Base-by-base conservation (phyloP, 1,140 invertebrate genomes). In the Drosophila carrolli region DNA sequence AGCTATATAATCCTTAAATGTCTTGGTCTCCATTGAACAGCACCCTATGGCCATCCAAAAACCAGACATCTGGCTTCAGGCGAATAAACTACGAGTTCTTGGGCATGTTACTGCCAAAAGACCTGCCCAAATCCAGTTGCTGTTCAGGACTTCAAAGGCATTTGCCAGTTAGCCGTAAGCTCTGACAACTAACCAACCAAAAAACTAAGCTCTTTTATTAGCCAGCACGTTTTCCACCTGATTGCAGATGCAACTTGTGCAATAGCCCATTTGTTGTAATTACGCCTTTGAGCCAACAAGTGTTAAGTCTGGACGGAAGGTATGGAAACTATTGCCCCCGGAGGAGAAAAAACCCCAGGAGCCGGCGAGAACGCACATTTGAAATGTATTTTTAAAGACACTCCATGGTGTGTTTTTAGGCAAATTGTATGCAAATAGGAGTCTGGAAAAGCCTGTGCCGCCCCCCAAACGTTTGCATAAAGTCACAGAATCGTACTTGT, bases 341-440 rank as follows among this genome's bases (percentile, higher is more conserved):
- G 35, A 43, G 48, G 38, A 14, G 16, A 37, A 16, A 61, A 66
- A 63, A 58, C 71, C 77, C 55, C 41, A 41, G 40, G 6, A 43
- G 38, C 19, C 16, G 50, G 37, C n/a, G 41, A 55, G 51, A 66
- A 66, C 60, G 50, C 84, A 80, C 66, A 70, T 63, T 71, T 62
- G 51, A 83, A 90, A 89, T 89, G 85, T 89, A 89, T 89, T 89
- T 89, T 89, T 84, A 90, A 90, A 84, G 85, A 89, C 65, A 90
- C 77, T 78, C 84, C 66, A 62, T 75, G 70, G 81, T 81, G 84
- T 90, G 85, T 89, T 89, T 89, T 84, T 90, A 84, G 81, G 81
- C 85, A 90, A 89, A 89, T 89, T 89, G 84, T 90, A 89, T 84
- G 84, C 85, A 89, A 89, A 90, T 89, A 89, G 81, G 78, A 88